phyloP scores from a whole-genome alignment of 2,888 invertebrate species.

The Strigamia maritima region DNA sequence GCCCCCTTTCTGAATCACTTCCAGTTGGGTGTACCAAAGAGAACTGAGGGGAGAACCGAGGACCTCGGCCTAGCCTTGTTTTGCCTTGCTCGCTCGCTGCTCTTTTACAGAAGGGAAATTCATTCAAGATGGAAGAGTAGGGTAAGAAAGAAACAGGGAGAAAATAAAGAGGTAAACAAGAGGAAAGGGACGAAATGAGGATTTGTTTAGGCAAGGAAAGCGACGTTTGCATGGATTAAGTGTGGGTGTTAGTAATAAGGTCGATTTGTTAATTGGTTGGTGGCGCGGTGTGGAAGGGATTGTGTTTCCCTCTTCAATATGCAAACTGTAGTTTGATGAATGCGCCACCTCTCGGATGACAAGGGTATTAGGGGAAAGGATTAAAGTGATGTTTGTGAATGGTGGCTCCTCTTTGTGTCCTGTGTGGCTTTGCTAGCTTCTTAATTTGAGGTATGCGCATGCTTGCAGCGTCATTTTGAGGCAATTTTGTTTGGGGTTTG shows the following conservation, averaged over 20 bases:
- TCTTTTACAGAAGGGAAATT: not conserved
- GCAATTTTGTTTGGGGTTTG: constrained; percentile 22
- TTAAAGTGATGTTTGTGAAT: constrained; percentile 30
- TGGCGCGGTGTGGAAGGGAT: constrained; percentile 20
- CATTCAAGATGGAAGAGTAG: not conserved
- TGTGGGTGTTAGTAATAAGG: constrained; percentile 34
- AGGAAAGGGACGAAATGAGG: not conserved
- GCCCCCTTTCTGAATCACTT: constrained; percentile 33
- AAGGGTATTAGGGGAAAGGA: constrained; percentile 34
- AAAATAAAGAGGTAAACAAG: not conserved
- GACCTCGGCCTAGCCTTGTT: not conserved
- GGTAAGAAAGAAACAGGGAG: not conserved
- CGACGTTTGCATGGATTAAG: constrained; percentile 27
- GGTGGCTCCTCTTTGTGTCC: constrained; percentile 34
- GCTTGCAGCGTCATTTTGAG: constrained; percentile 12
- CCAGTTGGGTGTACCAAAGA: constrained; percentile 33
- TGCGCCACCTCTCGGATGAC: constrained; percentile 34
- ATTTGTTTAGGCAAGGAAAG: constrained; percentile 21
- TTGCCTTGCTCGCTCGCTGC: not conserved
- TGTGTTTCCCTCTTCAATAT: constrained; percentile 31
- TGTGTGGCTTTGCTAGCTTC: constrained; percentile 25
- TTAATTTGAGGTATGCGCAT: constrained; percentile 31
- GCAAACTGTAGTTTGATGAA: constrained; percentile 34
- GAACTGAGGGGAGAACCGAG: constrained; percentile 19
- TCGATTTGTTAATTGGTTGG: constrained; percentile 34